phyloP scores from a whole-genome alignment of 2,113 vertebrate species.

The Hyla sarda region DNA sequence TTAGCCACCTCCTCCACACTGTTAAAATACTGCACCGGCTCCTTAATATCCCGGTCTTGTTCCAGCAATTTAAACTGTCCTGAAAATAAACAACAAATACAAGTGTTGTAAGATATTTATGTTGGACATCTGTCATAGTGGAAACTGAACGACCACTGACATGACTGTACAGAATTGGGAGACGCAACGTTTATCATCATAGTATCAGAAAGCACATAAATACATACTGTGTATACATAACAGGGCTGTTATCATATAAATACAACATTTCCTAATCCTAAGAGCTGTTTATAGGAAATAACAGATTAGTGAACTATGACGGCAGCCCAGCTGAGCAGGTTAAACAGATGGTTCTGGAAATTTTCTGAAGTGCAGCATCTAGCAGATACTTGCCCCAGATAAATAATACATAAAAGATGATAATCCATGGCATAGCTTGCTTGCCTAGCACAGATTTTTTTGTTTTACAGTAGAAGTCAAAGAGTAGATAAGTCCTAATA shows the following conservation, averaged over 20 bases:
- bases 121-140: conserved; percentile 70
- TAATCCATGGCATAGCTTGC: background rate
- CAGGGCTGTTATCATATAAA: background rate
- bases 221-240: background rate
- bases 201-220: background rate
- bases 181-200: background rate
- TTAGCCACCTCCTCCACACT: conserved; percentile 99
- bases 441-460: background rate
- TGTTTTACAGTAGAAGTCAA: too few species aligned
- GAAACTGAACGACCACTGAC: conserved; percentile 62
- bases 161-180: background rate
- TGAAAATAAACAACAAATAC: conserved; percentile 75
- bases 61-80: conserved; percentile 98
- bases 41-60: conserved; percentile 98
- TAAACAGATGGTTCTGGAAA: background rate
- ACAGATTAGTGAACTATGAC: background rate
- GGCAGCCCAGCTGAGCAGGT: background rate
- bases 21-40: conserved; percentile 97
- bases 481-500: too few species aligned
- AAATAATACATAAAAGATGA: background rate
- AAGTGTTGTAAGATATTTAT: conserved; percentile 73
- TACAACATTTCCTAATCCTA: background rate
- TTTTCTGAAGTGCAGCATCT: background rate
- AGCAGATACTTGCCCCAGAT: background rate
- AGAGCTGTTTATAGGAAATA: conserved; percentile 1